Conservation (phyloP, 2,888 invertebrate species). For the Euplagia quadripunctaria region DNA sequence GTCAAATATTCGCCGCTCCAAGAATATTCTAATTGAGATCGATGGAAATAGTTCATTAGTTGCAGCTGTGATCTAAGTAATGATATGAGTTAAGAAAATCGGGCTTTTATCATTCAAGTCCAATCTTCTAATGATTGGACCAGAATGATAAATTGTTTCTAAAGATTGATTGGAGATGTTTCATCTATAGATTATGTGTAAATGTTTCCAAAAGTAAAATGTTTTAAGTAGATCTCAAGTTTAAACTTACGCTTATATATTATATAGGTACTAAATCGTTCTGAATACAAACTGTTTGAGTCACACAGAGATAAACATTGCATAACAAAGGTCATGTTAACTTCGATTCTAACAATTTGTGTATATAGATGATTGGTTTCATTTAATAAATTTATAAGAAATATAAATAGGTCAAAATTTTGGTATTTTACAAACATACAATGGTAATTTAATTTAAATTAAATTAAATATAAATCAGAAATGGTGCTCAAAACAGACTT, state of each 20-base stretch:
- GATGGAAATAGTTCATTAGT: neutral
- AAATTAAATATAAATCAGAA: no score
- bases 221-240: neutral
- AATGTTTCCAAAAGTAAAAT: neutral
- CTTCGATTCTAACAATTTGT: constrained; percentile 3
- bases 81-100: neutral
- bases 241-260: neutral
- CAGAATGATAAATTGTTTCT: neutral
- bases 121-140: neutral
- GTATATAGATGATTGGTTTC: neutral
- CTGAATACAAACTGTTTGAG: neutral
- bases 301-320: constrained; percentile 3
- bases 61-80: neutral
- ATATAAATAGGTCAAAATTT: neutral
- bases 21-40: constrained; percentile 20
- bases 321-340: constrained; percentile 2
- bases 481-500: no score
- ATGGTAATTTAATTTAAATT: neutral
- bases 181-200: neutral
- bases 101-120: neutral
- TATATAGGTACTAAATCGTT: neutral
- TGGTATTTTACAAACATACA: neutral
- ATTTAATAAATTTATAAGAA: neutral
- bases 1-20: constrained; percentile 7
- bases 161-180: neutral